Conservation (phyloP, 1,140 invertebrate species). For the Tachypleus tridentatus region DNA sequence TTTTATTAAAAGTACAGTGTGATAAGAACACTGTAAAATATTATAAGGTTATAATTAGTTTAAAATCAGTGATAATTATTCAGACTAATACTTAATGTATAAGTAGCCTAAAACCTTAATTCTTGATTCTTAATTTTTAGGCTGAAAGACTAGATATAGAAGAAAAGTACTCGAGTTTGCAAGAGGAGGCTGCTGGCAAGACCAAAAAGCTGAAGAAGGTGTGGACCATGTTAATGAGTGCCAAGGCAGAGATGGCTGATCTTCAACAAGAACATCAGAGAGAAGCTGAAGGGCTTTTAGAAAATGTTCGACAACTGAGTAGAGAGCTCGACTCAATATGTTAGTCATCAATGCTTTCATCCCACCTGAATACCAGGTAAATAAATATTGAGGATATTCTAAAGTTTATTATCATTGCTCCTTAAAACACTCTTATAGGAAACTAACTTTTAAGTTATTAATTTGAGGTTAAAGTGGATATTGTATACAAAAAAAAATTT, state of each 20-base stretch:
- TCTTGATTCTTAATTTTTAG: conserved; percentile 32
- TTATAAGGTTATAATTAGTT: no score
- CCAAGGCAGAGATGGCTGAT: conserved; percentile 76
- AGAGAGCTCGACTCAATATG: conserved; percentile 82
- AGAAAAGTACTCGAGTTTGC: conserved; percentile 84
- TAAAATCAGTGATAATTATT: no score
- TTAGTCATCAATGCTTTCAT: conserved; percentile 73
- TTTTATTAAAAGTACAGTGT: no score
- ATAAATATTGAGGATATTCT: conserved; percentile 1
- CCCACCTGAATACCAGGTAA: conserved; percentile 71
- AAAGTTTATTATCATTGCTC: conserved; percentile 6
- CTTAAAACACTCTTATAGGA: conserved; percentile 12
- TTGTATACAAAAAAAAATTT: no score
- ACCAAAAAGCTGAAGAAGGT: conserved; percentile 88
- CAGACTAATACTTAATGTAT: no score
- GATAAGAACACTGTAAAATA: no score
- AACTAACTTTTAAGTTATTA: no score
- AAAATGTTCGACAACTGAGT: conserved; percentile 76
- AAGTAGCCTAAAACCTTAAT: no score
- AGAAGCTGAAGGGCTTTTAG: conserved; percentile 89
- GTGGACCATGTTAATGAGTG: conserved; percentile 60
- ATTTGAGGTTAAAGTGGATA: no score
- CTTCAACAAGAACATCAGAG: conserved; percentile 86
- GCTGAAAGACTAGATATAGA: conserved; percentile 89
- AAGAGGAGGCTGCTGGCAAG: conserved; percentile 84